phyloP scores from a whole-genome alignment of 2,888 invertebrate species.

The Cerceris ruficornis region DNA sequence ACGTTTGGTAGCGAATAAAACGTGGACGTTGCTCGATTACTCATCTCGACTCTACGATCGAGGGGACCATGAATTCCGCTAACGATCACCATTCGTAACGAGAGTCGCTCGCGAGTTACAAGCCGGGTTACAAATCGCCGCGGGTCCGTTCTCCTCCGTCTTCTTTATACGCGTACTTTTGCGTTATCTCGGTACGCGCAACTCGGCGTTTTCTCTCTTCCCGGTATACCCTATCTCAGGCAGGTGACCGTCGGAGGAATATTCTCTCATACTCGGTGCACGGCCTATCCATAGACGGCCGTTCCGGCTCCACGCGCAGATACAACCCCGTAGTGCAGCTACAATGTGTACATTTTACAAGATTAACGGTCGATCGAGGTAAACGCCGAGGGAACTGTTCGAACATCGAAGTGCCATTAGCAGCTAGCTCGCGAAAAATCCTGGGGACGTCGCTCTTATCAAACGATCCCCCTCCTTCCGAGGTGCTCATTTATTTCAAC shows the following conservation, averaged over 20 bases:
- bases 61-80: constrained; percentile 36
- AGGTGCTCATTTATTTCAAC: background rate
- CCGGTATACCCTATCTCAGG: constrained; percentile 6
- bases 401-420: constrained; percentile 31
- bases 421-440: background rate
- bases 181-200: constrained; percentile 35
- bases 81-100: constrained; percentile 59
- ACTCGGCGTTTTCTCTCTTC: constrained; percentile 11
- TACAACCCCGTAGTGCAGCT: background rate
- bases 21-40: constrained; percentile 39
- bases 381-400: constrained; percentile 13
- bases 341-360: constrained; percentile 14
- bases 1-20: constrained; percentile 30
- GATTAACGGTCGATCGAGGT: constrained; percentile 16
- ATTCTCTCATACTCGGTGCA: constrained; percentile 9
- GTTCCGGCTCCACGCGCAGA: too few species aligned
- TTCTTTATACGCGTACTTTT: constrained; percentile 30
- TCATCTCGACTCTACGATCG: constrained; percentile 36
- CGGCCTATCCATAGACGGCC: background rate
- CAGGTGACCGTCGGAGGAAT: constrained; percentile 14
- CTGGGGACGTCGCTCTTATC: background rate
- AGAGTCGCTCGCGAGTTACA: constrained; percentile 38
- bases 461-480: constrained; percentile 5
- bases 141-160: constrained; percentile 27
- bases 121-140: constrained; percentile 52